A percentile compares a stretch with the other conserved stretches of the same genome.
Evolutionary conservation across 2,113 vertebrate genomes (phyloP).

Genomic region (Phoxinus phoxinus): DNA sequence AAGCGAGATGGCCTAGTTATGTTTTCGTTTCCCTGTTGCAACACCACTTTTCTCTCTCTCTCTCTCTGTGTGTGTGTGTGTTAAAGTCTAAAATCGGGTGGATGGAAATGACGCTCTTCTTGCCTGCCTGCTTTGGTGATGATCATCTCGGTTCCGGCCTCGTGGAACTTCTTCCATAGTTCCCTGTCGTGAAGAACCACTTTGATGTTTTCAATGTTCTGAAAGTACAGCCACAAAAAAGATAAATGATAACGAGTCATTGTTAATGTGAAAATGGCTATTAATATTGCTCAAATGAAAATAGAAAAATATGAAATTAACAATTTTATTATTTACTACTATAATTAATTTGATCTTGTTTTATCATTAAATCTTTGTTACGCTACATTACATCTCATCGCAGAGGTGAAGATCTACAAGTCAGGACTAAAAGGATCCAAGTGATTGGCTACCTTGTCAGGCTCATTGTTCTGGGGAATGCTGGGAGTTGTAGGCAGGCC

Average conservation of each 20-base stretch:
- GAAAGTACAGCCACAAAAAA: slow-evolving; percentile 23
- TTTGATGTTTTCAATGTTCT: slow-evolving; percentile 98
- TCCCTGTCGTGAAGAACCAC: slow-evolving; percentile 95
- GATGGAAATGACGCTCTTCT: slow-evolving; percentile 61
- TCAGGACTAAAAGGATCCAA: neutral
- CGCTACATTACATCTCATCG: neutral
- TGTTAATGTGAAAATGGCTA: neutral
- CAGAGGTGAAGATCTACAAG: neutral
- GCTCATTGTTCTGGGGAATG: slow-evolving; percentile 81
- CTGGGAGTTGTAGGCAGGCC: slow-evolving; percentile 79
- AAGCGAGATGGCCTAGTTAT: neutral
- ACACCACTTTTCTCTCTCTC: neutral
- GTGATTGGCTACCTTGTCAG: slow-evolving; percentile 84
- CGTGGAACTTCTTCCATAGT: slow-evolving; percentile 98
- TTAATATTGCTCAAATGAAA: neutral
- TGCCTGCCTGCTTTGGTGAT: slow-evolving; percentile 98
- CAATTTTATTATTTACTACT: neutral
- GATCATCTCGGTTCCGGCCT: slow-evolving; percentile 98
- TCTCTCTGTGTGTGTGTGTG: neutral
- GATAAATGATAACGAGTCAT: neutral
- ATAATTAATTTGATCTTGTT: neutral
- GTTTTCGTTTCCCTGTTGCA: neutral
- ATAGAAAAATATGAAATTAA: neutral
- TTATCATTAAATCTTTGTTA: neutral
- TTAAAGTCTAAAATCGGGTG: neutral